These are phyloP conservation scores for Himalopsyche phryganea DNA, from an alignment of 1,140 invertebrate species.

Conservation along the genomic window DNA sequence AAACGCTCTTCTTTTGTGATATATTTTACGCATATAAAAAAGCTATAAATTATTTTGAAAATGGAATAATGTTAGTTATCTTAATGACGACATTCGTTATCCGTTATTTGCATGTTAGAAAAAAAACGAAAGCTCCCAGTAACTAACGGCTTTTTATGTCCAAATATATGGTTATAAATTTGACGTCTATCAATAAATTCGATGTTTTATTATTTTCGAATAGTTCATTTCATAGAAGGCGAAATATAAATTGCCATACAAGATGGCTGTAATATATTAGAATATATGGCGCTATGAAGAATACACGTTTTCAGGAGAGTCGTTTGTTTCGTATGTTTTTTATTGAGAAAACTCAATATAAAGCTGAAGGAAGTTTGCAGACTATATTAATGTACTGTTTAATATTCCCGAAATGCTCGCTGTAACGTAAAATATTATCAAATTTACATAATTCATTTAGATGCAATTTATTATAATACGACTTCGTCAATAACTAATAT, in stretches of 20 bases:
- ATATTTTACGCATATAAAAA: too few relatives aligned
- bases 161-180: neutral
- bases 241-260: slow-evolving; percentile 2
- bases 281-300: too few relatives aligned
- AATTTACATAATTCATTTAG: neutral
- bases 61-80: too few relatives aligned
- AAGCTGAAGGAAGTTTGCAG: slow-evolving; percentile 27
- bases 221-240: slow-evolving; percentile 1
- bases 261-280: too few relatives aligned
- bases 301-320: too few relatives aligned
- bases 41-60: too few relatives aligned
- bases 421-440: slow-evolving; percentile 1
- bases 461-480: neutral
- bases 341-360: slow-evolving; percentile 28
- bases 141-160: slow-evolving; percentile 1
- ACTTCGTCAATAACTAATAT: too few relatives aligned
- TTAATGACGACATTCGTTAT: too few relatives aligned
- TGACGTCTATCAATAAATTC: slow-evolving; percentile 1
- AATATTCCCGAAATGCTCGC: slow-evolving; percentile 30
- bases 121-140: too few relatives aligned
- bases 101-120: too few relatives aligned
- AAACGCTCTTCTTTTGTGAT: too few relatives aligned
- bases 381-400: slow-evolving; percentile 33
- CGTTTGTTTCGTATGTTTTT: slow-evolving; percentile 21
- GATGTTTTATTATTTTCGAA: neutral